These are phyloP conservation scores for Lordiphosa fenestrarum DNA, from an alignment of 2,888 invertebrate genomes.

Conservation along the genomic window DNA sequence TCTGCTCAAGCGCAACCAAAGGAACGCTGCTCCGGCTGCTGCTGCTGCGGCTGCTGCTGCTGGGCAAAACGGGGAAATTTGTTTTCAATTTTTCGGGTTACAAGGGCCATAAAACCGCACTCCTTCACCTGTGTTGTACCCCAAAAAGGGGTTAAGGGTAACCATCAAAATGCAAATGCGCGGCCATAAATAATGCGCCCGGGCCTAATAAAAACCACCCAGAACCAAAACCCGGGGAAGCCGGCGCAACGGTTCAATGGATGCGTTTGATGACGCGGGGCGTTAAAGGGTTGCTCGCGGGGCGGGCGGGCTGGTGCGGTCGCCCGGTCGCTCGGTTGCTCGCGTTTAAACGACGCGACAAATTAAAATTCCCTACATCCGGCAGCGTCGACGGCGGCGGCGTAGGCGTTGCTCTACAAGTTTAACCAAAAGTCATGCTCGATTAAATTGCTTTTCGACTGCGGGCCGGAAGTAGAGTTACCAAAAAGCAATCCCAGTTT, in stretches of 20 bases:
- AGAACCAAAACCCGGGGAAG: constrained; percentile 39
- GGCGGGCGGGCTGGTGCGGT: too few species aligned
- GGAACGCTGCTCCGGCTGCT: too few species aligned
- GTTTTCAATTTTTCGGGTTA: constrained; percentile 69
- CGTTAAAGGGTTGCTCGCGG: constrained; percentile 71
- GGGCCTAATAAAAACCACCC: constrained; percentile 68
- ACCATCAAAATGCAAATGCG: constrained; percentile 75
- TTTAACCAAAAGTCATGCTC: constrained; percentile 76
- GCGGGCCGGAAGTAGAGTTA: constrained; percentile 71
- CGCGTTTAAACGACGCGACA: constrained; percentile 72
- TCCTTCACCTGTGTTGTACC: constrained; percentile 23
- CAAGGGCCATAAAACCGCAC: constrained; percentile 62
- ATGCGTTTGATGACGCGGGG: constrained; percentile 38
- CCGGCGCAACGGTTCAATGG: constrained; percentile 62
- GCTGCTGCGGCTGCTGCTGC: too few species aligned
- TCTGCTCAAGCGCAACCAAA: constrained; percentile 57
- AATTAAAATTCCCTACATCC: constrained; percentile 78
- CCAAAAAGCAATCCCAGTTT: constrained; percentile 58
- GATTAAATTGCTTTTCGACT: constrained; percentile 70
- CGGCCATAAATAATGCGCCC: constrained; percentile 65
- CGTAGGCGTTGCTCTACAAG: constrained; percentile 70
- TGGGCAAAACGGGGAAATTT: constrained; percentile 36
- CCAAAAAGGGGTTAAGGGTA: constrained; percentile 20
- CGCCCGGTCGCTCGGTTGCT: constrained; percentile 18
- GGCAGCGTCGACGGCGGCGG: constrained; percentile 42